Evolutionary conservation across 2,888 invertebrate species (phyloP).

Genomic region (Lottia scabra): DNA sequence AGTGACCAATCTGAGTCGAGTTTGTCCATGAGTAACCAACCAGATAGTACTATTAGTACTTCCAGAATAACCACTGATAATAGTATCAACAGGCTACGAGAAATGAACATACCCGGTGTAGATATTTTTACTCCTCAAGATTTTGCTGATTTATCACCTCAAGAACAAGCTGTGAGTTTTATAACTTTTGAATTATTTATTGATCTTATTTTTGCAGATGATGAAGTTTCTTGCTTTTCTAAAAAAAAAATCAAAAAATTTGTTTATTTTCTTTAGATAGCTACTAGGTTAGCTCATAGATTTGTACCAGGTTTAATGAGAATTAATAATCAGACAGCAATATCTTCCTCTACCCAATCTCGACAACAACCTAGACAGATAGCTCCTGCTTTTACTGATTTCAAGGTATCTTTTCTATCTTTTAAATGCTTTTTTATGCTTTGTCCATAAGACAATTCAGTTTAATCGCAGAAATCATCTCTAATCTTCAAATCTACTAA

Average conservation of each 20-base stretch:
- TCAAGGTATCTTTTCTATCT: conserved; percentile 42
- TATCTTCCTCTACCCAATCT: conserved; percentile 10
- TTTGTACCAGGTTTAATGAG: conserved; percentile 39
- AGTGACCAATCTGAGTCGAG: too few species aligned
- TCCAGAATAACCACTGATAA: conserved; percentile 15
- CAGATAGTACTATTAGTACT: conserved; percentile 9
- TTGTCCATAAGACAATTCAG: too few species aligned
- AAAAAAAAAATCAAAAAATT: too few species aligned
- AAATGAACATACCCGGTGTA: conserved; percentile 55
- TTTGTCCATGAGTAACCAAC: conserved; percentile 5
- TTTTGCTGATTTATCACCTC: conserved; percentile 49
- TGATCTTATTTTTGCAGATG: too few species aligned
- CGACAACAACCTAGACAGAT: conserved; percentile 12
- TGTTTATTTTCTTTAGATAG: conserved; percentile 35
- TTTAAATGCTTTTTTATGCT: too few species aligned
- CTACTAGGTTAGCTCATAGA: conserved; percentile 41
- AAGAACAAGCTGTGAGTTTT: conserved; percentile 55
- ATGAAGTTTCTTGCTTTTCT: too few species aligned
- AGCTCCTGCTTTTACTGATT: conserved; percentile 44
- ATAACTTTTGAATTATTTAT: too few species aligned
- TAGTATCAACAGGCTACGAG: conserved; percentile 33
- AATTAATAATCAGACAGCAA: background rate
- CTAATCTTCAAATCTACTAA: too few species aligned
- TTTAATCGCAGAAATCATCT: too few species aligned
- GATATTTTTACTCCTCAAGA: conserved; percentile 56